These are phyloP conservation scores for Eupithecia vulgata DNA, from an alignment of 2,888 invertebrate species.

Conservation along the genomic window DNA sequence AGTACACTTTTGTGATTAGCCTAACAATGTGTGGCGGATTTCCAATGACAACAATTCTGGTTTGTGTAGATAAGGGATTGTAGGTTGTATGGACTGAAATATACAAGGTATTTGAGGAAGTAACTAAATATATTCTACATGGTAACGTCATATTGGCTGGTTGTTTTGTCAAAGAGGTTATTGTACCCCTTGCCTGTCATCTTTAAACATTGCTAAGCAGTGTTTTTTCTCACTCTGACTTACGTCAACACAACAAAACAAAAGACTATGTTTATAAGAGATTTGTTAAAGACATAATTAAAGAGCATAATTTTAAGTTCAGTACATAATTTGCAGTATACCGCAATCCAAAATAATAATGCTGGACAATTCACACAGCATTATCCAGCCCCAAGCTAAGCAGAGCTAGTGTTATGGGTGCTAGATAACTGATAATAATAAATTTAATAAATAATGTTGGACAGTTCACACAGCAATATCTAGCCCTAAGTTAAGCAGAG, in stretches of 20 bases:
- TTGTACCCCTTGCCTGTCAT: background rate
- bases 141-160: background rate
- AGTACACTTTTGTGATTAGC: conserved; percentile 67
- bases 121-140: background rate
- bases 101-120: background rate
- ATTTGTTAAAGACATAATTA: background rate
- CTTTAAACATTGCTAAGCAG: no score
- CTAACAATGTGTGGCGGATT: conserved; percentile 53
- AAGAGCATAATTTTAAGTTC: background rate
- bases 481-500: no score
- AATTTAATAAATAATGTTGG: no score
- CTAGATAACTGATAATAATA: no score
- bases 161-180: background rate
- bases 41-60: conserved; percentile 37
- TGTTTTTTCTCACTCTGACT: no score
- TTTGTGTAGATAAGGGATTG: conserved; percentile 2
- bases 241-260: background rate
- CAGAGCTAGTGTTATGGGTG: no score
- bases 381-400: no score
- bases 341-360: background rate
- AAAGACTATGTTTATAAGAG: no score
- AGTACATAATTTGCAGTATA: no score
- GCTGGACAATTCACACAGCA: no score
- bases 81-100: background rate
- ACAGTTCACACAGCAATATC: no score